A percentile compares a stretch with the other conserved stretches of the same genome.
Conservation (phyloP, 1,140 invertebrate species). For the Drosophila rhopaloa region DNA sequence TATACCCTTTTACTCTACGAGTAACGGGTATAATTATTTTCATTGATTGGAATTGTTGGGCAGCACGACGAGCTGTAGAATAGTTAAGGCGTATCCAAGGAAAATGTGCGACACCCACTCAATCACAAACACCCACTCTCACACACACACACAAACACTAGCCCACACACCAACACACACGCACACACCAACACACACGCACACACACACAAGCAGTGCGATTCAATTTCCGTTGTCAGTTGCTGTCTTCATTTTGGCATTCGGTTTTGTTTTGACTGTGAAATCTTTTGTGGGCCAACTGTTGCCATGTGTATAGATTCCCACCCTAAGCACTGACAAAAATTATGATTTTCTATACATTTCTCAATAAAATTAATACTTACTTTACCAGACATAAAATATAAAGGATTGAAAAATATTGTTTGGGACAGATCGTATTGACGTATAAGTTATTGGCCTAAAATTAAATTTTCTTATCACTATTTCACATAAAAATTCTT, state of each 20-base stretch:
- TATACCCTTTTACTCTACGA: too few species aligned
- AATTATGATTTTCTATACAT: not conserved
- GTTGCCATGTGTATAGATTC: constrained; percentile 48
- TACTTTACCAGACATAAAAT: too few species aligned
- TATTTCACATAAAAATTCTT: too few species aligned
- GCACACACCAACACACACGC: not conserved
- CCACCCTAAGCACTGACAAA: constrained; percentile 21
- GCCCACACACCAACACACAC: not conserved
- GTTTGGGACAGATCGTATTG: too few species aligned
- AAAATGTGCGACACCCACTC: constrained; percentile 23
- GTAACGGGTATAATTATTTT: too few species aligned
- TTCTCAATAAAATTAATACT: too few species aligned
- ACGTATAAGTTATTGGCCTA: too few species aligned
- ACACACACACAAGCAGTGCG: constrained; percentile 3
- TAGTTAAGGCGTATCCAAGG: not conserved
- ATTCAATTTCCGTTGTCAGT: constrained; percentile 59
- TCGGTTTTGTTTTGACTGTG: constrained; percentile 36
- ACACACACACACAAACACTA: constrained; percentile 1
- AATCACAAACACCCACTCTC: constrained; percentile 5
- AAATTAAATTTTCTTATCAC: too few species aligned
- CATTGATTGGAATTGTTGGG: constrained; percentile 21
- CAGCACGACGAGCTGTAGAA: not conserved
- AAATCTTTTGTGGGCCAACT: constrained; percentile 56
- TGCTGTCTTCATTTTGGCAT: constrained; percentile 53
- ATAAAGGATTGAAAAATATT: too few species aligned